Base-by-base conservation (phyloP, 35 echinoderm and acorn worm species). In the Chiridota heheva region DNA sequence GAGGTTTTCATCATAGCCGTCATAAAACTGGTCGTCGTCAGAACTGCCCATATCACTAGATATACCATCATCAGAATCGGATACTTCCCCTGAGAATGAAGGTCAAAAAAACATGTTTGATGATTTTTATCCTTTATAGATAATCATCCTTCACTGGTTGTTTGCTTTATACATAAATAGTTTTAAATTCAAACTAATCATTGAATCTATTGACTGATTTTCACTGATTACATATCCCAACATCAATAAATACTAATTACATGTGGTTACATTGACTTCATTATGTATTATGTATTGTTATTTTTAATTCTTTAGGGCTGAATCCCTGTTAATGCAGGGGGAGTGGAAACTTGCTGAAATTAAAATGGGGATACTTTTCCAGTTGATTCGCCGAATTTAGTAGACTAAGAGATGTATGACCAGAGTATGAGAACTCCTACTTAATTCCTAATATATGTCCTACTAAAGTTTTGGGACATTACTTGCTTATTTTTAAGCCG, bases 1-100 rank as follows among this genome's bases (percentile, higher is more conserved):
- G 42, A 88, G 81, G 63, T 98, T 88, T 42, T 98, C 95, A 60
- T 91, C 95, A 36, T 88, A 92, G 1, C 89, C 95, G 43, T 98
- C 95, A 68, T 88, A 78, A 69, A 91, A 97, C 58, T 88, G 80
- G 42, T 73, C 87, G 32, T 97, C 72, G 35, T 80, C 85, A 2
- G 79, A 87, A 8, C 69, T 78, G 15, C 70, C 68, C 15, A 69
- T 38, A 37, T 72, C 78, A 67, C 75, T 77, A 13, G 91, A 96
- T 4, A 58, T 68, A 69, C 74, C 68, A 45, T 82, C 83, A 16
- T 90, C 87, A 20, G 95, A 92, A 74, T 92, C 95, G 0, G 95
- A 98, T 1, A 98, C 95, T 58, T 98, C 95, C 40, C 95, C 95
- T 96, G 70, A 2, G 44, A 51, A 42, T 59, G 48, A 44, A 67